Conservation (phyloP, 2,888 invertebrate genomes). For the Lithophane leautieri region DNA sequence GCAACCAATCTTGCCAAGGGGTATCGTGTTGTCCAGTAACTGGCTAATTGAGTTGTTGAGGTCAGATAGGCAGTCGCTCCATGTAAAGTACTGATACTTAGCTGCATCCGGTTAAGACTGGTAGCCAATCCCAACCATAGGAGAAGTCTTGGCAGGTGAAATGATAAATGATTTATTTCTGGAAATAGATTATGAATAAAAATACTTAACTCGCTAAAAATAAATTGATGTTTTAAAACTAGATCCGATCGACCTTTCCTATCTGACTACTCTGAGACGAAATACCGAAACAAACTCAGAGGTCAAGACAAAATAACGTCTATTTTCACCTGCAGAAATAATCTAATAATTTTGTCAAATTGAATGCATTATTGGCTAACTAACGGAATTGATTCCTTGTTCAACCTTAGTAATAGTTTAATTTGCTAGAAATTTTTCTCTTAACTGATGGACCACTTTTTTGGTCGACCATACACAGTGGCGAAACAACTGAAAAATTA, state of each 20-base stretch:
- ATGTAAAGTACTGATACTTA: neutral
- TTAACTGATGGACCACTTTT: slow-evolving; percentile 1
- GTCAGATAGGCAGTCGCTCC: too few species aligned
- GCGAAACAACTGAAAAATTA: neutral
- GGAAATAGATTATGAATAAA: neutral
- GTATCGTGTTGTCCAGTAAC: too few species aligned
- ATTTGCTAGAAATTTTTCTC: neutral
- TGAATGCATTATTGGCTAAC: neutral
- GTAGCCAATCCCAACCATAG: neutral
- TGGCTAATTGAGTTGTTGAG: too few species aligned
- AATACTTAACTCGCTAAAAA: neutral
- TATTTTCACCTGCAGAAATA: neutral
- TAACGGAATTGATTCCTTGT: neutral
- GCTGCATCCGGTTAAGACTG: neutral
- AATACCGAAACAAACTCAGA: neutral
- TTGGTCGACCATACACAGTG: slow-evolving; percentile 11
- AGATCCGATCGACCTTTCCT: neutral
- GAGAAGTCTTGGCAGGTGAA: neutral
- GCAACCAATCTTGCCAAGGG: neutral
- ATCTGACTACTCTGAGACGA: too few species aligned
- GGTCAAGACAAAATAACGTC: neutral
- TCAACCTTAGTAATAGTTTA: neutral
- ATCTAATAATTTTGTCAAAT: neutral
- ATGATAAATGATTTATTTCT: too few species aligned
- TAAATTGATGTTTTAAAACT: neutral